Evolutionary conservation across 2,113 vertebrate genomes (phyloP), one percentile per base, ranked within the genome.

Genomic region (Chloropsis cyanopogon): DNA sequence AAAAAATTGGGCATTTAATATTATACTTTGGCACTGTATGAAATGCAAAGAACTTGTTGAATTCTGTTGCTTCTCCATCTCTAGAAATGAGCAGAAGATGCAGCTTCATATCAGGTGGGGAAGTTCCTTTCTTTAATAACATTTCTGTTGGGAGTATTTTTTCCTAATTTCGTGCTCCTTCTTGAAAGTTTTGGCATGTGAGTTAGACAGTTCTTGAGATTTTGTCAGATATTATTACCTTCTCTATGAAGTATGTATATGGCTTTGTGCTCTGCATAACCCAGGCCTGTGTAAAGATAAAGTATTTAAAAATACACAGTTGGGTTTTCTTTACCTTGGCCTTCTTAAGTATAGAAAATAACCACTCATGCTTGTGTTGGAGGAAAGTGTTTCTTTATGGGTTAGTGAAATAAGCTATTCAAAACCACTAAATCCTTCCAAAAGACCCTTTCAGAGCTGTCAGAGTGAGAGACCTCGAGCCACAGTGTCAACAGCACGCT

Each of bases 261-360:
- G 68, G 56, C 66, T 95, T 66, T 88, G 75, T 95, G 85, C 46
- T 95, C 76, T 37, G 41, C 49, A 91, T 86, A 94, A 73, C 90
- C 31, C 42, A 80, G 64, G 47, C 64, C 83, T 95, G 82, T 94
- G 68, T 70, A 70, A 92, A 81, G 90, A 82, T 88, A 90, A 93
- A 94, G 88, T 82, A 86, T 86, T 95, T 88, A 1, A 90, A 96
- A 95, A 86, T 56, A 83, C 21, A 5, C 94, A 73, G 44, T 73
- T 54, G 47, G 14, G 24, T 93, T 97, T 96, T 96, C 95, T 97
- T 96, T 96, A 96, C 90, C 52, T 96, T 96, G 93, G 92, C 92
- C 47, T 46, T 71, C 82, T 90, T 57, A 86, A 70, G 72, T 52
- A 64, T 9, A 88, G 68, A 96, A 96, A 83, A 91, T 70, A 88